Conservation (phyloP, 1,140 invertebrate species). For the Philaenus spumarius region DNA sequence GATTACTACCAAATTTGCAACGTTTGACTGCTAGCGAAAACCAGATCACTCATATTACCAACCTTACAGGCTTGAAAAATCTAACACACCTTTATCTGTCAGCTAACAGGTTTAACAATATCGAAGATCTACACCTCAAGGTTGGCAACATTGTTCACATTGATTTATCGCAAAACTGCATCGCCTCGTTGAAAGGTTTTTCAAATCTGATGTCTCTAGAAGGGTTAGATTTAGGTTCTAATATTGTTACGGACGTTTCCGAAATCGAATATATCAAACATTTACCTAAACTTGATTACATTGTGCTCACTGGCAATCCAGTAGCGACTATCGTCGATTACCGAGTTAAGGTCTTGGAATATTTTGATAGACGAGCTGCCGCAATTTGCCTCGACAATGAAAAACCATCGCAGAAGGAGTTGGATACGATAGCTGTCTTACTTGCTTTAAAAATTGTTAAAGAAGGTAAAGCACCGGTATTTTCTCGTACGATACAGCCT, state of each 20-base stretch:
- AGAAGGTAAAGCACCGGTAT: constrained; percentile 46
- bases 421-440: constrained; percentile 84
- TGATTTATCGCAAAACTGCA: constrained; percentile 80
- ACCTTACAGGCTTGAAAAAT: constrained; percentile 69
- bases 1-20: constrained; percentile 68
- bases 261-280: constrained; percentile 73
- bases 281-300: constrained; percentile 78
- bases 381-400: constrained; percentile 82
- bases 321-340: constrained; percentile 84
- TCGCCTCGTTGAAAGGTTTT: constrained; percentile 68
- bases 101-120: constrained; percentile 61
- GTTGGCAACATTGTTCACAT: constrained; percentile 83
- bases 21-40: constrained; percentile 69
- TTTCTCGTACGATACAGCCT: constrained; percentile 2
- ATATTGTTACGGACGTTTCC: constrained; percentile 69
- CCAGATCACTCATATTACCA: constrained; percentile 61
- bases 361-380: constrained; percentile 66
- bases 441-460: constrained; percentile 71
- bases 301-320: constrained; percentile 82
- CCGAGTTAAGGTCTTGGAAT: constrained; percentile 78
- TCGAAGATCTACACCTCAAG: constrained; percentile 72
- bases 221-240: constrained; percentile 78
- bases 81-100: constrained; percentile 69
- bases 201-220: constrained; percentile 78
- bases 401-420: constrained; percentile 75